Base-by-base conservation (phyloP, 2,888 invertebrate genomes). In the Halictus ligatus region DNA sequence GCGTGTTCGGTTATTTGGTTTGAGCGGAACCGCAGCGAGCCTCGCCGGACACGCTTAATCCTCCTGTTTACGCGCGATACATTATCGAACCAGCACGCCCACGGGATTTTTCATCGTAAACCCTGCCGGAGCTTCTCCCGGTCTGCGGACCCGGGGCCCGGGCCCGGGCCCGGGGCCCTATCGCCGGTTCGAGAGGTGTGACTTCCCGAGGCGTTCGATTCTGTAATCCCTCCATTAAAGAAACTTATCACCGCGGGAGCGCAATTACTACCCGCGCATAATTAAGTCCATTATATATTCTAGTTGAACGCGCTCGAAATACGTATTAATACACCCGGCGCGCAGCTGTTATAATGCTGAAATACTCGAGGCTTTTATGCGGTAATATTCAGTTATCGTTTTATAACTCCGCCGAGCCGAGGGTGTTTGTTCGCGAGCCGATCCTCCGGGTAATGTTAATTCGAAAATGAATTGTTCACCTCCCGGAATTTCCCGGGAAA, bases 21-120 rank as follows among this genome's bases (percentile, higher is more conserved):
- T 88, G 84, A 89, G 88, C 83, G 77, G 84, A 88, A 85, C 84
- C 83, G 58, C 79, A 48, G 50, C 78, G 13, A 60, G 50, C 43
- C 80, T 50, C 73, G 69, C 75, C 48, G 80, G 84, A 75, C 85
- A 80, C 82, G 91, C 89, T 89, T 90, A 90, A 90, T 90, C 90
- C 90, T 82, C 77, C 85, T 90, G 82, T 91, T 90, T 90, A 91
- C 91, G 90, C 81, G 84, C 91, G 86, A 89, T 89, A 90, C 87
- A 88, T 89, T 90, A 88, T 88, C 88, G 84, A 84, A 74, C 74
- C 74, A 80, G 86, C 85, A 83, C 89, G 87, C 87, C 90, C 84
- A 89, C 83, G 83, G 83, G 81, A 91, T 89, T 91, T 89, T 90
- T 89, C 86, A 86, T 83, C 83, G 85, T 88, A 84, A 88, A 89